Evolutionary conservation across 2,113 vertebrate genomes (phyloP), one percentile per base, ranked within the genome.

Genomic region (Neodon shergylaensis): DNA sequence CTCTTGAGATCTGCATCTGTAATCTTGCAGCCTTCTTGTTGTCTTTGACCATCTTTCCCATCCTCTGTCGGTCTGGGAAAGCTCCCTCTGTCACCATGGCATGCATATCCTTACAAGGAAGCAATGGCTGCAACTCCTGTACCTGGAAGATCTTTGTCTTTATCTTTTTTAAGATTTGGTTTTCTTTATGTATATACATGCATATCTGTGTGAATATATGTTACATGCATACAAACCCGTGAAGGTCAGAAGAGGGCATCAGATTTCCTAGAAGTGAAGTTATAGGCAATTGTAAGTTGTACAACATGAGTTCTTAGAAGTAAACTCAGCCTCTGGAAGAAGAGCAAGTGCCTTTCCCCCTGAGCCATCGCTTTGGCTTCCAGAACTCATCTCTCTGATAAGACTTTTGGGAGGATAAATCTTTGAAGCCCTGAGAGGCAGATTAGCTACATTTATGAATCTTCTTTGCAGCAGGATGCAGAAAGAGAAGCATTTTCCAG

Each of bases 351-450:
- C 58, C 31, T 63, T 63, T 3, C 8, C 24, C 13, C 58, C 24
- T 63, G 81, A 83, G n/a, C 24, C 22, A 42, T 42, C n/a, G 2
- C n/a, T 63, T 63, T 31, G 24, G 58, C 58, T 42, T 7, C 58
- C n/a, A 44, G 58, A 9, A 42, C 28, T 49, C 93, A 74, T 86
- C 83, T 93, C 88, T 42, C 83, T 82, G 54, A 95, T 12, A 94
- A 95, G 72, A 92, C 68, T 96, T 92, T 65, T 68, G 72, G 72
- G 17, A 84, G 28, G 19, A n/a, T 90, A 14, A 94, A 93, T 94
- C 76, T 66, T 61, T 54, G 65, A 92, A 77, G 6, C 39, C 76
- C 63, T 61, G 9, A 85, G 86, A 61, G n/a, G 68, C 58, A 61
- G 2, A 13, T 88, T 61, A 92, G 39, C 28, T 78, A 19, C 61